Evolutionary conservation across 2,113 vertebrate species (phyloP), one percentile per base, ranked within the genome.

Genomic region (Parus major): DNA sequence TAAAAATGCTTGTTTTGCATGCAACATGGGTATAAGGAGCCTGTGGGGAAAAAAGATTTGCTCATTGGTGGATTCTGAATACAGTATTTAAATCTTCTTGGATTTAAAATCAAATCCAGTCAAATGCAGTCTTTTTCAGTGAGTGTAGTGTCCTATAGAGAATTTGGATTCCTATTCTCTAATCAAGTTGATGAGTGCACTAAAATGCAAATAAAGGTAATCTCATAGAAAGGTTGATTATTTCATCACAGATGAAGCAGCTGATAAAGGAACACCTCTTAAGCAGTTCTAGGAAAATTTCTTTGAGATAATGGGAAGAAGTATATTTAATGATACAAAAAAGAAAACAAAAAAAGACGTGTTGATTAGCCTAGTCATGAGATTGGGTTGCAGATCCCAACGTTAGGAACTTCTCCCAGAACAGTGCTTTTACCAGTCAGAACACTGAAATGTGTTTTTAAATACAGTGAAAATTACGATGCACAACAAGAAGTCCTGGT

Each of bases 121-220:
- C 35, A 57, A 73, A 72, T 7, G 19, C 16, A 25, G 39, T 23
- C 41, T 15, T 78, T 75, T 73, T 63, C 35, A 50, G n/a, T 39
- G 69, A 72, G 33, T 31, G n/a, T 69, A 36, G 21, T 79, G 28
- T 80, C 17, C 70, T 90, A n/a, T 9, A 18, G 72, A 79, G 69
- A 93, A 52, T 73, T 77, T 56, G 55, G 25, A 35, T 78, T 52
- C 49, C 29, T 23, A 10, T 68, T 89, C 71, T 29, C 42, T 82
- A 76, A 94, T 91, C 68, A 86, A 42, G 28, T 10, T 83, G 85
- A 69, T 94, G 89, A 90, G 49, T 56, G 42, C 69, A 92, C 79
- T 90, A 82, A 91, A 89, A 95, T 93, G 85, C n/a, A 96, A 93
- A 92, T 75, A 72, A 83, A 92, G 33, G 35, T 81, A 86, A 84